These are phyloP conservation scores for Lemur catta DNA, from an alignment of 2,797 vertebrate genomes.

Conservation along the genomic window DNA sequence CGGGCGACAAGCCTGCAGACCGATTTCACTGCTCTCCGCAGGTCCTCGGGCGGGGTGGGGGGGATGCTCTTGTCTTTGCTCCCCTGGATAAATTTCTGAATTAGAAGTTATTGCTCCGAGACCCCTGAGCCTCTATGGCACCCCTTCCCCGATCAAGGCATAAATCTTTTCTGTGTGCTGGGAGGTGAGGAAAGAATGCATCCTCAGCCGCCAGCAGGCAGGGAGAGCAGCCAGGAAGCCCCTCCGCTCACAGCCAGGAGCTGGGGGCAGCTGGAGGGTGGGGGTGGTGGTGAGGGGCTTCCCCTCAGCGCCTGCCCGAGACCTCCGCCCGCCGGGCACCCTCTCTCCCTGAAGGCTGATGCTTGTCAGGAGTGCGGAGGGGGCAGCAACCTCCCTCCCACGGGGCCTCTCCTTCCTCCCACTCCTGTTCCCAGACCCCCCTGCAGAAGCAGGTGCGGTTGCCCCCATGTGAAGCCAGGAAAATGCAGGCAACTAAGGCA, in stretches of 20 bases:
- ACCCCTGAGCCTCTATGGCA: conserved; percentile 68
- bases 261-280: not conserved
- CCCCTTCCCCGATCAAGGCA: conserved; percentile 66
- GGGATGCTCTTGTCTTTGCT: conserved; percentile 78
- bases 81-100: conserved; percentile 77
- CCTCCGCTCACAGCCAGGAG: not conserved
- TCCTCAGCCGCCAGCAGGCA: conserved; percentile 33
- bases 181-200: conserved; percentile 63
- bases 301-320: not conserved
- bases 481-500: not conserved
- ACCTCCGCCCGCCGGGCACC: fast-evolving
- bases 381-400: not conserved
- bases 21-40: conserved; percentile 46
- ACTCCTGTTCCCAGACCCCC: not conserved
- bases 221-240: no score
- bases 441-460: not conserved
- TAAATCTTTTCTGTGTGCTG: conserved; percentile 76
- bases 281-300: not conserved
- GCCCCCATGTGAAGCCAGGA: fast-evolving
- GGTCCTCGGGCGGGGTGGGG: conserved; percentile 51
- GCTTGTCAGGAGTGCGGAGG: not conserved
- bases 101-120: conserved; percentile 80
- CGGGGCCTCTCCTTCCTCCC: not conserved
- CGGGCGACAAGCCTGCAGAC: conserved; percentile 57
- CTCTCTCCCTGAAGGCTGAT: not conserved